A percentile compares a stretch with the other conserved stretches of the same genome.
Conservation (phyloP, 2,888 invertebrate genomes). For the Scaeva pyrastri region DNA sequence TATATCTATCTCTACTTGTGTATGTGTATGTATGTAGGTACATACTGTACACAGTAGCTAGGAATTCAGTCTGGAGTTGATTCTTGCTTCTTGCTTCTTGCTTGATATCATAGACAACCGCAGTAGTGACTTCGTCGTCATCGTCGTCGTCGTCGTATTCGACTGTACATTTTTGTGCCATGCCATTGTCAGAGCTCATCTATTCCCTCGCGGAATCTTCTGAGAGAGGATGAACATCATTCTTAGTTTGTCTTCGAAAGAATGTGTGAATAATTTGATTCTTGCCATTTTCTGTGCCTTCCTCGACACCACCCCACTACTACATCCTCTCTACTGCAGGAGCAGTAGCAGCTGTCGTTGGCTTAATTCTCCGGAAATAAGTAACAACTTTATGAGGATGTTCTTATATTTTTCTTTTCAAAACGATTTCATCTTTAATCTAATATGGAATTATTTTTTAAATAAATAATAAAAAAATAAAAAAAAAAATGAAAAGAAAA, state of each 20-base stretch:
- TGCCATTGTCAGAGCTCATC: constrained; percentile 56
- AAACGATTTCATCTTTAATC: constrained; percentile 25
- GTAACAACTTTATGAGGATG: constrained; percentile 72
- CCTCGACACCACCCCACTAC: constrained; percentile 32
- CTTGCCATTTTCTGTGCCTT: constrained; percentile 8
- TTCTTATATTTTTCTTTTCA: constrained; percentile 11
- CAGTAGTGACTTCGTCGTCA: neutral
- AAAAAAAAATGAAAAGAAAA: neutral
- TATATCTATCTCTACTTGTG: too few species aligned
- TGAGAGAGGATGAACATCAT: constrained; percentile 68
- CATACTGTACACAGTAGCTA: neutral
- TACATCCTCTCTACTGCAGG: too few species aligned
- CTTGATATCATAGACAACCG: constrained; percentile 8
- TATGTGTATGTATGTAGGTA: too few species aligned
- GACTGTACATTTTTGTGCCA: constrained; percentile 3
- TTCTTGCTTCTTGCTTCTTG: too few species aligned
- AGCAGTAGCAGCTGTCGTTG: constrained; percentile 58
- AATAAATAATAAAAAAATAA: neutral
- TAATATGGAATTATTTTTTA: constrained; percentile 17
- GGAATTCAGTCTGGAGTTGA: too few species aligned
- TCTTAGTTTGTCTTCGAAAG: constrained; percentile 38
- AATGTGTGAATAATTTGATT: constrained; percentile 73
- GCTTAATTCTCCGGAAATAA: constrained; percentile 72
- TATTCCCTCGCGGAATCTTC: constrained; percentile 64
- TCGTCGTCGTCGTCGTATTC: neutral